Evolutionary conservation across 1,140 invertebrate species (phyloP).

Genomic region (Ruditapes philippinarum): DNA sequence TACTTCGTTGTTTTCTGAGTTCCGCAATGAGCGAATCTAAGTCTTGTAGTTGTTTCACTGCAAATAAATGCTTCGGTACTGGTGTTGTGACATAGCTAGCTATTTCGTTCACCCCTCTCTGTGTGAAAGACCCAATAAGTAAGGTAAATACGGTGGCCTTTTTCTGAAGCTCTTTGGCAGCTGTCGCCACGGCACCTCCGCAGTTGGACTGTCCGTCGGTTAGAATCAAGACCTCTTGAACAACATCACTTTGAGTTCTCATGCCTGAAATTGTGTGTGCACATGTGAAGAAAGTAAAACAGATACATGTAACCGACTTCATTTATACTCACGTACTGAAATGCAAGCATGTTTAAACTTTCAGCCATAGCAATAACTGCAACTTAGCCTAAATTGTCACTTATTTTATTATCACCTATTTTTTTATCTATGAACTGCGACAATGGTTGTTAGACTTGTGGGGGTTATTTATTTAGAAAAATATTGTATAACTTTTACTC

Average conservation of each 20-base stretch:
- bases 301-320: too few relatives aligned
- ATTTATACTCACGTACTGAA: too few relatives aligned
- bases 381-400: too few relatives aligned
- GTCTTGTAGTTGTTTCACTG: not conserved
- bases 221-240: not conserved
- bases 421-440: too few relatives aligned
- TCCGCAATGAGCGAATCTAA: not conserved
- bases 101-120: not conserved
- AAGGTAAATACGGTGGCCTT: not conserved
- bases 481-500: too few relatives aligned
- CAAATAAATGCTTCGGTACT: not conserved
- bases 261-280: not conserved
- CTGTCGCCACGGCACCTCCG: not conserved
- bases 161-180: not conserved
- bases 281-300: too few relatives aligned
- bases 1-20: not conserved
- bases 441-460: too few relatives aligned
- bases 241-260: not conserved
- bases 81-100: not conserved
- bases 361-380: too few relatives aligned
- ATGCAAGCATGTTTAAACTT: too few relatives aligned
- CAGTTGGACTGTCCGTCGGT: not conserved
- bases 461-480: too few relatives aligned
- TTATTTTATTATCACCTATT: too few relatives aligned
- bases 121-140: not conserved